Evolutionary conservation across 2,113 vertebrate genomes (phyloP), one percentile per base, ranked within the genome.

Genomic region (Fulica atra): DNA sequence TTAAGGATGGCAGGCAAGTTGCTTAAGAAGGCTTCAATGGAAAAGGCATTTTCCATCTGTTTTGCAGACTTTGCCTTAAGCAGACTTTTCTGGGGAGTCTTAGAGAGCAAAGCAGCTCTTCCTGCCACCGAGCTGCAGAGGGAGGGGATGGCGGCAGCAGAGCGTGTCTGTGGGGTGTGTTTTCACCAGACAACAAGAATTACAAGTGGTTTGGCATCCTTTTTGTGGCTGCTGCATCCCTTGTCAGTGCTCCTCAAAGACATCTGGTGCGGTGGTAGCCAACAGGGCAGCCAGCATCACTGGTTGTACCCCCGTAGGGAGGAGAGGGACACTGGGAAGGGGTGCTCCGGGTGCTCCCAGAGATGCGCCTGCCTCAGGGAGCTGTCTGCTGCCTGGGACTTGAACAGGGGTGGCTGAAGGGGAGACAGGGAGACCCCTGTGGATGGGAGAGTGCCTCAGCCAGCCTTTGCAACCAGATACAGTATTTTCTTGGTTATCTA

Each of bases 331-430:
- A 7, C 21, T 60, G 31, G 46, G 28, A 61, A 48, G 16, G 11
- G 11, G 3, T 64, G 68, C 24, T 80, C 40, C 21, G 5, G 35
- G 11, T 36, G 17, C 42, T 68, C 38, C 16, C 17, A 21, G 24
- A 51, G 31, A 24, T 4, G 7, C 4, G 8, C 15, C 20, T 68
- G 53, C 12, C 29, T 44, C 10, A 3, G 46, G 31, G 80, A 56
- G 26, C 24, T 6, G 0, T 53, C 48, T 65, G 38, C 20, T 1
- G 1, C 21, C 3, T 1, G 36, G 38, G 16, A 3, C 46, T 42
- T 65, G 26, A 69, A 40, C n/a, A 26, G 29, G n/a, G 51, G 17
- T 1, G 7, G 65, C 42, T 36, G 14, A 64, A 42, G 31, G 59
- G 59, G 51, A 46, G 63, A 18, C 14, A 18, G 33, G 13, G 9